phyloP scores from a whole-genome alignment of 2,888 invertebrate genomes.

The Oscheius sp. region DNA sequence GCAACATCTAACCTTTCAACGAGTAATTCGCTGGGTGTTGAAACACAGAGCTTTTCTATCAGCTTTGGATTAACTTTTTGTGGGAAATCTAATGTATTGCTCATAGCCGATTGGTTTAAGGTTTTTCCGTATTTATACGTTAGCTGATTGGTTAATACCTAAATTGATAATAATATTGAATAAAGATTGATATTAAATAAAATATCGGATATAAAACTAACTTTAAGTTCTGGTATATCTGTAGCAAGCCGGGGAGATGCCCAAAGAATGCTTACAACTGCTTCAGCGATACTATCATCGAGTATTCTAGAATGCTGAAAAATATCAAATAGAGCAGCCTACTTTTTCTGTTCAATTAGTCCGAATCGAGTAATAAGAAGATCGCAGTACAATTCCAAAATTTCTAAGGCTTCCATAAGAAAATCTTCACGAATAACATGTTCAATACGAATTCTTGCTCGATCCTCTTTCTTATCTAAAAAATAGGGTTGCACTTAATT shows the following conservation, averaged over 20 bases:
- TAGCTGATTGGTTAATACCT: conserved; percentile 86
- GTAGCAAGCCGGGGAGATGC: conserved; percentile 85
- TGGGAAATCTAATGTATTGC: conserved; percentile 78
- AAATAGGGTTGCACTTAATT: no score
- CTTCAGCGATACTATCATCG: conserved; percentile 94
- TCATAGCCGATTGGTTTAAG: conserved; percentile 87
- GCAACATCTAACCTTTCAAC: conserved; percentile 81
- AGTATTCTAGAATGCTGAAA: conserved; percentile 74
- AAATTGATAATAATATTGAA: conserved; percentile 70
- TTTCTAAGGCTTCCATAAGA: conserved; percentile 97
- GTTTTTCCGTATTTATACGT: conserved; percentile 91
- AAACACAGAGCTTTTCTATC: conserved; percentile 89
- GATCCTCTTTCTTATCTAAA: conserved; percentile 73
- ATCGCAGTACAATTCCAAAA: conserved; percentile 99
- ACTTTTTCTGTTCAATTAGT: conserved; percentile 94
- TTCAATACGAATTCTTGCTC: conserved; percentile 94
- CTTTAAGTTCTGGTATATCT: conserved; percentile 72
- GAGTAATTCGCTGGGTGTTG: conserved; percentile 91
- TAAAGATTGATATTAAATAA: conserved; percentile 3
- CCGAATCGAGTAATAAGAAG: conserved; percentile 93
- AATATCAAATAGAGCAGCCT: conserved; percentile 65
- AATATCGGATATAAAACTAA: no score
- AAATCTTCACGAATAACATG: conserved; percentile 95
- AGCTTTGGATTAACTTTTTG: conserved; percentile 71
- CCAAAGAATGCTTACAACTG: conserved; percentile 95